phyloP scores from a whole-genome alignment of 2,113 vertebrate species.

The Mola mola region DNA sequence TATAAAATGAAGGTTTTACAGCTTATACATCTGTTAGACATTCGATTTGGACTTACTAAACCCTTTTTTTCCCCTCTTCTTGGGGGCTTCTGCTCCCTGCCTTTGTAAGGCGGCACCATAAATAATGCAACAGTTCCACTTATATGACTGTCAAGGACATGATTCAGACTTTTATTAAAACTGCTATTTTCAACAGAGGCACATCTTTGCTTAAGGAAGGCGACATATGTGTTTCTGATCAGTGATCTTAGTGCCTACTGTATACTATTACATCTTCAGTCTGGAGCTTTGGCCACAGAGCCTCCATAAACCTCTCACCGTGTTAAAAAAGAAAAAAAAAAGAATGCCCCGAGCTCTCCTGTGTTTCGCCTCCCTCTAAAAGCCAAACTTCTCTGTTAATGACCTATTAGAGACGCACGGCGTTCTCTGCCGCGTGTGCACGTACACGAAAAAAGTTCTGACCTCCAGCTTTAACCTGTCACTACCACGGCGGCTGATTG shows the following conservation, averaged over 20 bases:
- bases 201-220: neutral
- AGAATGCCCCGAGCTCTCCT: constrained; percentile 38
- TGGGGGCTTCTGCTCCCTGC: neutral
- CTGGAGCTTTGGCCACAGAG: constrained; percentile 35
- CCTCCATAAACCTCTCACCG: constrained; percentile 62
- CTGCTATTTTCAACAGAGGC: constrained; percentile 14
- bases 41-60: neutral
- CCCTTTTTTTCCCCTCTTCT: neutral
- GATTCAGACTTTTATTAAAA: constrained; percentile 5
- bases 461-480: constrained; percentile 81
- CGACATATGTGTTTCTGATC: constrained; percentile 51
- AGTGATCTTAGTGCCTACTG: constrained; percentile 46
- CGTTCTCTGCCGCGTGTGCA: constrained; percentile 41
- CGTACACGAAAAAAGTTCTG: constrained; percentile 66
- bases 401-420: constrained; percentile 72
- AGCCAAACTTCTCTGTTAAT: constrained; percentile 62
- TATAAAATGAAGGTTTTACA: neutral
- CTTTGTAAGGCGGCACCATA: neutral
- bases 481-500: constrained; percentile 72
- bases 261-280: constrained; percentile 61
- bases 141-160: constrained; percentile 5
- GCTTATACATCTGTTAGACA: neutral
- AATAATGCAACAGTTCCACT: constrained; percentile 8
- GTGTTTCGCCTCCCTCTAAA: constrained; percentile 52
- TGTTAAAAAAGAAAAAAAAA: constrained; percentile 40